Base-by-base conservation (phyloP, 92 coral and sea anemone species). In the Epizoanthus ramosus region DNA sequence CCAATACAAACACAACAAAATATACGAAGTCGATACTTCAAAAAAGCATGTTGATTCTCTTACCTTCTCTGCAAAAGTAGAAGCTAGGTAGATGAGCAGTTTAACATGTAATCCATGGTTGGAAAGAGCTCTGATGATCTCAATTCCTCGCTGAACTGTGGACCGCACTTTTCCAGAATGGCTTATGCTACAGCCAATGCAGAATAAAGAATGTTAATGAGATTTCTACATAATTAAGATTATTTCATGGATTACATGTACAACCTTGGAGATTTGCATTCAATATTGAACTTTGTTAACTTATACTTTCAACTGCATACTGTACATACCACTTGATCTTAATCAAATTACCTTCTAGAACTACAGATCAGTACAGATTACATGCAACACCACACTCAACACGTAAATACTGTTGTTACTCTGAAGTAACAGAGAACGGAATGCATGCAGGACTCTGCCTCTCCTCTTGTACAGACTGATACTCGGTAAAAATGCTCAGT, bases 11-110 rank as follows among this genome's bases (percentile, higher is more conserved):
- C 22, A 9, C 69, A 8, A 22, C 16, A 13, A 28, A 63, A 63
- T 17, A 8, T 17, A 37, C 43, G n/a, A n/a, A n/a, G n/a, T n/a
- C n/a, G 39, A 43, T 53, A 43, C 18, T 72, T 43, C 28, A 43
- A 71, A 23, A 72, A 21, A 72, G 21, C 10, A 8, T 0, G 4
- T 37, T 17, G 28, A 63, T 28, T 63, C 43, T 37, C 71, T 24
- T 15, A 97, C 99, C 97, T 97, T 97, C n/a, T 93, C 89, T 47
- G 92, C 97, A 94, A 97, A 97, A 75, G 85, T 88, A 14, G 87
- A 83, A 43, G 98, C 97, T 59, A 97, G 87, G 80, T 94, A 92
- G n/a, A 90, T 81, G 60, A 97, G 90, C 41, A 97, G 92, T 28
- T 85, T 88, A 8, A 93, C 92, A 74, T 94, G 97, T 63, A 92